These are phyloP conservation scores for Pygathrix nemaeus DNA, from an alignment of 2,113 vertebrate species.

Conservation along the genomic window DNA sequence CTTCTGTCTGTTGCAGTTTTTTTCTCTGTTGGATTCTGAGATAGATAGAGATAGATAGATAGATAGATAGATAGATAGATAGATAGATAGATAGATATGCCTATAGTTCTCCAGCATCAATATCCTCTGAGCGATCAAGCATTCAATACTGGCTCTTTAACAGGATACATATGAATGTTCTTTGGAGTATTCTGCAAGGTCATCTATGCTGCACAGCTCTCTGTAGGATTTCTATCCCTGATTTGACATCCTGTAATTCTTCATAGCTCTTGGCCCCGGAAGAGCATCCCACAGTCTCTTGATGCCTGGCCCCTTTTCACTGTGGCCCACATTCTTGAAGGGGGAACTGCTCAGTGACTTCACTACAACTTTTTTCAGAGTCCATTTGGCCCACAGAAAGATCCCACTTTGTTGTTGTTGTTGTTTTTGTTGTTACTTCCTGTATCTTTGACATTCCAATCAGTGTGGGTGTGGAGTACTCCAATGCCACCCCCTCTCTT, in stretches of 20 bases:
- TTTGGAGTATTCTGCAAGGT: not conserved
- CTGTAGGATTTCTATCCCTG: not conserved
- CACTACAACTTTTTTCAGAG: not conserved
- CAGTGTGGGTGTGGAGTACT: not conserved
- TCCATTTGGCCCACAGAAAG: not conserved
- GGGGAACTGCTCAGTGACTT: not conserved
- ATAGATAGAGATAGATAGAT: too few species aligned
- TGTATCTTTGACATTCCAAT: not conserved
- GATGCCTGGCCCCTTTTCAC: too few species aligned
- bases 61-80: too few species aligned
- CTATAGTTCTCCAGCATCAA: not conserved
- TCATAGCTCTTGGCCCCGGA: not conserved
- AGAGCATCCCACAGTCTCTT: not conserved
- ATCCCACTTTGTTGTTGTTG: not conserved
- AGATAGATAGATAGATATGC: accelerated
- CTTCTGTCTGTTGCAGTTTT: not conserved
- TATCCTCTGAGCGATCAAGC: not conserved
- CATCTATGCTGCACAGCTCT: not conserved
- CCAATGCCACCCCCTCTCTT: not conserved
- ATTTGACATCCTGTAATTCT: not conserved
- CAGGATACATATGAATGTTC: not conserved
- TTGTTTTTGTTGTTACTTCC: not conserved
- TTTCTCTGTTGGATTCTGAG: not conserved
- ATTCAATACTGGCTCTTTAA: not conserved
- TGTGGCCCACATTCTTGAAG: not conserved